A percentile compares a stretch with the other conserved stretches of the same genome.
phyloP scores from a whole-genome alignment of 1,140 invertebrate genomes.

The Zaprionus taronus region DNA sequence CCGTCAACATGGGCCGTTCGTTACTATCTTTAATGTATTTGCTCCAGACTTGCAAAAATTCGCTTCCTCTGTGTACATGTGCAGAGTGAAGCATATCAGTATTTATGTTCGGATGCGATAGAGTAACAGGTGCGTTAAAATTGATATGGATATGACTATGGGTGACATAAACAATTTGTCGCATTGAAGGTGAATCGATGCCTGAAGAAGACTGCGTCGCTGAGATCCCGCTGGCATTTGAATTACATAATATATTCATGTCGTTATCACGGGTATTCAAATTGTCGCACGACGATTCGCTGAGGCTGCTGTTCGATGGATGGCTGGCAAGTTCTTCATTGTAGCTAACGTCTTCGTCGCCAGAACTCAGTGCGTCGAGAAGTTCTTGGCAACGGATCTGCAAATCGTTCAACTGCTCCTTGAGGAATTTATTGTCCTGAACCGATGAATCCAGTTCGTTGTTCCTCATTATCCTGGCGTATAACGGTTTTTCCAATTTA shows the following conservation, averaged over 20 bases:
- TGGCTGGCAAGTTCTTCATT: not conserved
- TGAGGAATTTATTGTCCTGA: slow-evolving; percentile 16
- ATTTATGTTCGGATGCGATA: slow-evolving; percentile 23
- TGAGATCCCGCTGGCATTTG: not conserved
- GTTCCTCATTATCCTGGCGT: not conserved
- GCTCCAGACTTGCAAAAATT: slow-evolving; percentile 55
- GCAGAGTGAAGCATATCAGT: slow-evolving; percentile 7
- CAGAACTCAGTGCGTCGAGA: slow-evolving; percentile 42
- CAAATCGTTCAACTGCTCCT: slow-evolving; percentile 44
- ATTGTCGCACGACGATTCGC: not conserved
- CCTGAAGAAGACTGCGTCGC: not conserved
- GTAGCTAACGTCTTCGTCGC: slow-evolving; percentile 20
- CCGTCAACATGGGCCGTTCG: slow-evolving; percentile 38
- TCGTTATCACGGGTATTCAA: not conserved
- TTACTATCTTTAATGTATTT: slow-evolving; percentile 41
- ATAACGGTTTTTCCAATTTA: not conserved
- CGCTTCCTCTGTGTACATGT: slow-evolving; percentile 27
- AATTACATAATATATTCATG: not conserved
- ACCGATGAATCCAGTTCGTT: not conserved
- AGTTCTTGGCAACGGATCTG: slow-evolving; percentile 51
- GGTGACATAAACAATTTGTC: slow-evolving; percentile 51
- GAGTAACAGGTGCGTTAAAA: slow-evolving; percentile 44
- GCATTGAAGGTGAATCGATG: not conserved
- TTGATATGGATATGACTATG: slow-evolving; percentile 63
- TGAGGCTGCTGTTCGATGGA: slow-evolving; percentile 18